Evolutionary conservation across 2,888 invertebrate genomes (phyloP), one percentile per base, ranked within the genome.

Genomic region (Sphaerophoria rueppellii): DNA sequence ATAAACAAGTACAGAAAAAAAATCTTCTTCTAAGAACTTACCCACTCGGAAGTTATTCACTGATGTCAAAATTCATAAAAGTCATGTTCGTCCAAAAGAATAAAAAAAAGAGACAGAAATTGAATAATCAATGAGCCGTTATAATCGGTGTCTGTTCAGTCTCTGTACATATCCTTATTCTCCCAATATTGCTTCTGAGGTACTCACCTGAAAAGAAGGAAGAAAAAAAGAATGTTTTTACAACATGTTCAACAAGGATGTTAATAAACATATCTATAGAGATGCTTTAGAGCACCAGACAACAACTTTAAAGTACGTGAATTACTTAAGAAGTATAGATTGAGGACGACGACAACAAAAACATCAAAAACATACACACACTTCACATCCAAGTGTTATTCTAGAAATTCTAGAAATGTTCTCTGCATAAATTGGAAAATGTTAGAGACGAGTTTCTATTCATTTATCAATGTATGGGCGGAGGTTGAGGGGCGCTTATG

Each of bases 161-260:
- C 6, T 12, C 11, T 12, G 34, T 16, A 4, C 7, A n/a, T 46
- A 61, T 24, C 43, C n/a, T 63, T 50, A 50, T 63, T 50, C 4
- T 35, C 0, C 37, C 14, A 16, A 40, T 11, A 65, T 16, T 65
- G 35, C 50, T 65, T 7, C 40, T 0, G 24, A 82, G 37, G 0
- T 35, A 82, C 81, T 82, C 60, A 82, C 81, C 81, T 82, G 58
- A 58, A 81, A 81, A 54, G 37, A 57, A 60, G 14, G 37, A 52
- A 7, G 32, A 70, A 65, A 37, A 40, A 73, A 55, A 58, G 46
- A 16, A 0, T 54, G 24, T 67, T 40, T 54, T 54, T 40, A 67
- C n/a, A 54, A 57, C 37, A 40, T 61, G 24, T 14, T 16, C 37
- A 67, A 65, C 16, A 65, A 58, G 57, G 52, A 60, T 60, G 43